phyloP scores from a whole-genome alignment of 2,888 invertebrate genomes.

The Sesia apiformis region DNA sequence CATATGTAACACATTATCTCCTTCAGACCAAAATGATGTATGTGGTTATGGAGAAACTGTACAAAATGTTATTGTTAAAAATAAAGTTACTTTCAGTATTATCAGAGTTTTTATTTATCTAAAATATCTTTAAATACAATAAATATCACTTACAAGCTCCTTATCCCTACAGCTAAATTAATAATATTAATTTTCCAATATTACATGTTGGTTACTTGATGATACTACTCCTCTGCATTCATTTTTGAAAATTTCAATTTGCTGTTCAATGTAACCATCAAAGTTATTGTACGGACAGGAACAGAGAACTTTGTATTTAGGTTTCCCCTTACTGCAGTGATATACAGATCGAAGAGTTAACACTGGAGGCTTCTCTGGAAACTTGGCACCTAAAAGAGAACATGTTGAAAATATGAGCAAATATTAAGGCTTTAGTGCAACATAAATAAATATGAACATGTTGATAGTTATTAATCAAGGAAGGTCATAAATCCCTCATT shows the following conservation, averaged over 20 bases:
- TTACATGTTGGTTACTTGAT: slow-evolving; percentile 31
- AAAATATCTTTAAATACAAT: background rate
- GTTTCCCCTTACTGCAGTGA: slow-evolving; percentile 61
- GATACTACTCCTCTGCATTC: slow-evolving; percentile 47
- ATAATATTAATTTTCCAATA: slow-evolving; percentile 30
- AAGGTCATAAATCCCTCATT: too few species aligned
- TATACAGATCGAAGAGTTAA: slow-evolving; percentile 74
- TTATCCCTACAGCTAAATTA: slow-evolving; percentile 7
- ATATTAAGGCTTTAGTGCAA: too few species aligned
- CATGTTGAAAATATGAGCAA: background rate
- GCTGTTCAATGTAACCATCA: slow-evolving; percentile 61
- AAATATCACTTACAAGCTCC: background rate
- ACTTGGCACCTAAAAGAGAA: slow-evolving; percentile 47
- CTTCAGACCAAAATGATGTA: too few species aligned
- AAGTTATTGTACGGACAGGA: slow-evolving; percentile 59
- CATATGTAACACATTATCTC: too few species aligned
- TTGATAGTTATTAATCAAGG: too few species aligned
- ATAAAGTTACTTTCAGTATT: too few species aligned
- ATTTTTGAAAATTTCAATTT: slow-evolving; percentile 62
- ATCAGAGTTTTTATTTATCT: background rate
- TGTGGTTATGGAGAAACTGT: too few species aligned
- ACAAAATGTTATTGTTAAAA: too few species aligned
- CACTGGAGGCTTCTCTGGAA: slow-evolving; percentile 72
- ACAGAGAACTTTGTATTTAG: slow-evolving; percentile 50
- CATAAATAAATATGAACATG: too few species aligned